Evolutionary conservation across 2,888 invertebrate genomes (phyloP).

Genomic region (Mechanitis messenoides): DNA sequence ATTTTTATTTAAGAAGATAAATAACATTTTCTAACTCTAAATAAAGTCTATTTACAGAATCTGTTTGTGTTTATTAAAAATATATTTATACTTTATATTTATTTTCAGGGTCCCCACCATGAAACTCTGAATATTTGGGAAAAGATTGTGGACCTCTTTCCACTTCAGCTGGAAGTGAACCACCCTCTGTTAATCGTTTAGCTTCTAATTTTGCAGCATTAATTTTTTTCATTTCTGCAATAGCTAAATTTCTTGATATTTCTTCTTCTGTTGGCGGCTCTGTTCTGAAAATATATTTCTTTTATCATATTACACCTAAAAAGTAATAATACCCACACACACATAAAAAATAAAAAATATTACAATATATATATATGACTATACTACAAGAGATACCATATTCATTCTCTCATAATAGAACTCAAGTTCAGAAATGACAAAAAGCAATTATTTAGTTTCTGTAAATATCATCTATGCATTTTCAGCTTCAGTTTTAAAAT

Average conservation of each 20-base stretch:
- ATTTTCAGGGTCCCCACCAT: conserved; percentile 53
- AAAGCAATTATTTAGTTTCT: too few species aligned
- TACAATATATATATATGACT: too few species aligned
- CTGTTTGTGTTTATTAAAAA: conserved; percentile 11
- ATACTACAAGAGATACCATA: too few species aligned
- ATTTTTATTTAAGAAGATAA: too few species aligned
- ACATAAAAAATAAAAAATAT: too few species aligned
- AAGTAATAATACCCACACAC: too few species aligned
- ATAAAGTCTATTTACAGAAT: neutral
- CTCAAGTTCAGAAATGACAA: too few species aligned
- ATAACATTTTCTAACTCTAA: too few species aligned
- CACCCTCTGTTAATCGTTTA: conserved; percentile 72
- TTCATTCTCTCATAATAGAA: too few species aligned
- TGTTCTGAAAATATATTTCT: conserved; percentile 45
- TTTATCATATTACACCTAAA: neutral
- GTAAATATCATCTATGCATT: too few species aligned
- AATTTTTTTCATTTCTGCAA: conserved; percentile 83
- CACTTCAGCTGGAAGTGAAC: conserved; percentile 46
- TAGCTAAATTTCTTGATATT: conserved; percentile 80
- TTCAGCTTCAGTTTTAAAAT: too few species aligned
- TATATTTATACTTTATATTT: conserved; percentile 27
- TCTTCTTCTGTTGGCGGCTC: conserved; percentile 85
- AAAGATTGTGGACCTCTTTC: conserved; percentile 59
- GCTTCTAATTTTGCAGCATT: conserved; percentile 84
- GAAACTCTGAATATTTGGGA: conserved; percentile 80